Percentiles rank a stretch among this genome's conserved stretches.
These are phyloP conservation scores for Disparrhopalites patrizii DNA, from an alignment of 2,888 invertebrate genomes.

Conservation along the genomic window DNA sequence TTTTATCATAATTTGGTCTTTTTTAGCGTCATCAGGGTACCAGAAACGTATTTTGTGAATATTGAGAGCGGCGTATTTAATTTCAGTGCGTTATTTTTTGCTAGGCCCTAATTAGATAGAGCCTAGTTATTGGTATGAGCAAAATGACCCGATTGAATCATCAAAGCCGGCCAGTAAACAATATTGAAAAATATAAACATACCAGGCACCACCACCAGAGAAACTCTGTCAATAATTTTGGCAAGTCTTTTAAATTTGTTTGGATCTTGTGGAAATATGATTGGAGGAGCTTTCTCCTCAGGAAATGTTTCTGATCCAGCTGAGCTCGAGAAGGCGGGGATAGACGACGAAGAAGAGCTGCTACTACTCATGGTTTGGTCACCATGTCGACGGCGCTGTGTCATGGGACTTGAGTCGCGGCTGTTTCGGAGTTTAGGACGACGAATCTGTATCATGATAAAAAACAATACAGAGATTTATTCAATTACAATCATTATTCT, in stretches of 20 bases:
- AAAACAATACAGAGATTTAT: no score
- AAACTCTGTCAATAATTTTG: background rate
- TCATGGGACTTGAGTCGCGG: slow-evolving; percentile 13
- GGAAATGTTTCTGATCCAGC: background rate
- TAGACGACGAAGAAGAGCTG: slow-evolving; percentile 8
- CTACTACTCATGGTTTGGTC: background rate
- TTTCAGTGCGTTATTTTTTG: no score
- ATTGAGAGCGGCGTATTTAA: no score
- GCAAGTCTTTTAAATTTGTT: slow-evolving; percentile 10
- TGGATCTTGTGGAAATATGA: background rate
- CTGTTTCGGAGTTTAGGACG: slow-evolving; percentile 22
- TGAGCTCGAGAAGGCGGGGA: slow-evolving; percentile 4
- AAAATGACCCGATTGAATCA: background rate
- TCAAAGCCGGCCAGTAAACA: slow-evolving; percentile 16
- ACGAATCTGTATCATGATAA: slow-evolving; percentile 15
- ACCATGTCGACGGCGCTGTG: background rate
- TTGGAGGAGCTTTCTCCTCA: background rate
- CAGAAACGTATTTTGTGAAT: no score
- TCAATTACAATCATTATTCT: background rate
- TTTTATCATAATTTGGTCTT: no score
- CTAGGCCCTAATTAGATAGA: no score
- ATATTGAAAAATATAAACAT: slow-evolving; percentile 17
- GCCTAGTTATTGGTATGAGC: no score
- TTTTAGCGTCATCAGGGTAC: no score
- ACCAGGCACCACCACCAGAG: background rate